Base-by-base conservation (phyloP, 2,888 invertebrate species). In the Orthosia cruda region DNA sequence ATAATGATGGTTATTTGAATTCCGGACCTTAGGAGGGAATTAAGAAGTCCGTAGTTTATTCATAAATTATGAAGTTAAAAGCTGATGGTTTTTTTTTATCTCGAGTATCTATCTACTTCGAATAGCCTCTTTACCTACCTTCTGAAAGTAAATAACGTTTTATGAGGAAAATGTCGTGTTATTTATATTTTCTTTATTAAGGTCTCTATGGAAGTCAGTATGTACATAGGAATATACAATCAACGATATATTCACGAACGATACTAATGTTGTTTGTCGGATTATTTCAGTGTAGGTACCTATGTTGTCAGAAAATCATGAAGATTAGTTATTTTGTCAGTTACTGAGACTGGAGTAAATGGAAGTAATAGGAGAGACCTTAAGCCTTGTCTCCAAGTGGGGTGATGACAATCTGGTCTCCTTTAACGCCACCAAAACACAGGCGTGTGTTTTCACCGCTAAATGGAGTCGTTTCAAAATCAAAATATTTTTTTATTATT, bases 1-100 rank as follows among this genome's bases (percentile, higher is more conserved):
- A 89, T 91, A 92, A 93, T 92, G 91, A 92, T 87, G 87, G 89
- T 86, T 89, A 88, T 88, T 88, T 89, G 89, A 88, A 88, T 77
- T 66, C 73, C 75, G 79, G 70, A 81, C 77, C 86, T 85, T 81
- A 83, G 81, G 88, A 88, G 85, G 86, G 89, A 90, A 91, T 81
- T 77, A 71, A 76, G 81, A 70, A 75, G 50, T 16, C 18, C 50
- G 47, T 54, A 83, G 50, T 67, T 74, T 70, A 69, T 70, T 72
- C 69, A 78, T 83, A 72, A 81, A 83, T 67, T 79, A 72, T 58
- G 57, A 70, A 69, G 69, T 59, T 32, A 74, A 63, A 71, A 63
- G 32, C 47, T 47, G 26, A 58, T 32, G 52, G 26, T 16, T 26
- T 57, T 63, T n/a, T 61, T 66, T 54, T 69, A 47, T 26, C 16